Evolutionary conservation across 2,888 invertebrate genomes (phyloP).

Genomic region (Ochropleura plecta): DNA sequence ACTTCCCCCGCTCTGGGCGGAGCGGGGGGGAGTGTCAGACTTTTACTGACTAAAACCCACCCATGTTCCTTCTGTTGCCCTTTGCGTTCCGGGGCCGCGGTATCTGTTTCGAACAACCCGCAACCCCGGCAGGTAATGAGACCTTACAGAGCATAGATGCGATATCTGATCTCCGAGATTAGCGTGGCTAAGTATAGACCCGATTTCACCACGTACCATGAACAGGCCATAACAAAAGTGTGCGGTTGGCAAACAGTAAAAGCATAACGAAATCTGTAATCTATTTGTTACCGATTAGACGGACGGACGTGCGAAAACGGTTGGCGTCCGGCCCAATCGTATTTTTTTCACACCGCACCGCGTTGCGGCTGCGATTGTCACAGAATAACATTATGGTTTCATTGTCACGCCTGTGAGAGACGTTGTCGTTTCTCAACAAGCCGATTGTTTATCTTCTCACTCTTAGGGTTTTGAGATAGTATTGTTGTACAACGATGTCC

Average conservation of each 20-base stretch:
- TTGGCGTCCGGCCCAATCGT: constrained; percentile 75
- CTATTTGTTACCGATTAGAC: constrained; percentile 74
- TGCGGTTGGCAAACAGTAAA: constrained; percentile 62
- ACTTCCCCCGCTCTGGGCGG: no score
- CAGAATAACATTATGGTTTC: constrained; percentile 67
- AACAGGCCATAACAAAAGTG: constrained; percentile 39
- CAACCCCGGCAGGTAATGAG: no score
- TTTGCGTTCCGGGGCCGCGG: no score
- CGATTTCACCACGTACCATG: constrained; percentile 40
- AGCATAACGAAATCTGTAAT: constrained; percentile 74
- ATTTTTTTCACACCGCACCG: constrained; percentile 70
- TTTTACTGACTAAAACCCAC: no score
- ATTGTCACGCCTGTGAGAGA: constrained; percentile 60
- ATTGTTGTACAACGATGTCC: constrained; percentile 7
- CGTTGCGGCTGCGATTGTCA: constrained; percentile 64
- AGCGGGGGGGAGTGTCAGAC: no score
- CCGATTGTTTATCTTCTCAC: constrained; percentile 50
- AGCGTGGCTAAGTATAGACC: constrained; percentile 3
- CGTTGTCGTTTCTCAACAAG: constrained; percentile 54
- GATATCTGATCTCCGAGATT: not conserved
- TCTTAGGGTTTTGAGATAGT: constrained; percentile 36
- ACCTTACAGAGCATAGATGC: not conserved
- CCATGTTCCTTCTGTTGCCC: no score
- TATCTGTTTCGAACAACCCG: no score
- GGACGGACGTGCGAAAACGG: constrained; percentile 76